Evolutionary conservation across 2,113 vertebrate genomes (phyloP), one percentile per base, ranked within the genome.

Genomic region (Lates calcarifer): DNA sequence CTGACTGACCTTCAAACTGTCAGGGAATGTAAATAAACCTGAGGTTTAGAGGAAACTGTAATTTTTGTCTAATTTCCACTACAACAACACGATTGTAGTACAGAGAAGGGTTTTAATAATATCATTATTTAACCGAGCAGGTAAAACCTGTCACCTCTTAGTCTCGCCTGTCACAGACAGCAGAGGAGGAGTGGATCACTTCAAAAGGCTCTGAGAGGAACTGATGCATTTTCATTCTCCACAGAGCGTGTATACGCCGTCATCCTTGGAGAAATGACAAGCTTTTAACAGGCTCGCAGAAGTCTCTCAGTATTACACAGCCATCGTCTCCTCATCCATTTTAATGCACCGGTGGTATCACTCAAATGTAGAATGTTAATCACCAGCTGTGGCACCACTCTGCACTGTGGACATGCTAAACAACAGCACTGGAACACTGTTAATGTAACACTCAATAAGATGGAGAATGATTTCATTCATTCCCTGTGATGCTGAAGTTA

Each of bases 231-330:
- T 88, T 77, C 69, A 45, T 65, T 84, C 68, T 78, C 67, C 20
- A 14, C 55, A 24, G 28, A 79, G 72, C 24, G 2, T 82, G 66
- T 58, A 67, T 41, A 20, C 22, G 29, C 60, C 66, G 39, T 35
- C 53, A 39, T 78, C 83, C 83, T 87, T 83, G 67, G 87, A 81
- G 81, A 82, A 72, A 79, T 82, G 60, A 70, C 73, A 51, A 47
- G 49, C 83, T 81, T 81, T 77, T 61, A 87, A 20, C 57, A 90
- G 51, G 20, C 60, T 63, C 51, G 41, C 7, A 61, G 71, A 74
- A 28, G 61, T 77, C 68, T 65, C 66, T 74, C 68, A 12, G 65
- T 70, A 65, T 74, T 20, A 60, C 43, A 43, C 56, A 74, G 60
- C 28, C 37, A 60, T 67, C 26, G 35, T 67, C 79, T 79, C 77